A percentile compares a stretch with the other conserved stretches of the same genome.
Evolutionary conservation across 1,140 invertebrate genomes (phyloP).

Genomic region (Sitophilus oryzae): DNA sequence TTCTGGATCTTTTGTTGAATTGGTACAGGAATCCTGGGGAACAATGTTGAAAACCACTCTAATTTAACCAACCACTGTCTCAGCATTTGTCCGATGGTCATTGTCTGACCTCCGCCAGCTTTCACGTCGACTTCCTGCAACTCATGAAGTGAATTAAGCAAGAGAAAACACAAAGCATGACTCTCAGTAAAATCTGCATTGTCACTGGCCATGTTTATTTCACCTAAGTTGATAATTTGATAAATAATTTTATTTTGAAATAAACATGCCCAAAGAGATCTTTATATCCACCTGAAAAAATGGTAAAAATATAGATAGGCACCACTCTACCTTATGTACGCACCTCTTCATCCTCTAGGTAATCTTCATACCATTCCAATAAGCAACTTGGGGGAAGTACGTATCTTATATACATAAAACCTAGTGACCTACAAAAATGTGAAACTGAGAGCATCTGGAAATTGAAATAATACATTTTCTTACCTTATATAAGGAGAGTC

Average conservation of each 20-base stretch:
- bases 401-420: conserved; percentile 76
- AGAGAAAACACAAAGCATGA: not conserved
- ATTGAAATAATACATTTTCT: not conserved
- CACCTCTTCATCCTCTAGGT: conserved; percentile 92
- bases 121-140: conserved; percentile 88
- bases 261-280: too few species aligned
- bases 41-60: conserved; percentile 97
- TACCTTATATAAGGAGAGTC: conserved; percentile 91
- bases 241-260: too few species aligned
- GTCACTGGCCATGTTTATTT: too few species aligned
- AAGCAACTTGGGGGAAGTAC: conserved; percentile 93
- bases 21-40: conserved; percentile 98
- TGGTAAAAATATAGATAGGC: conserved; percentile 25
- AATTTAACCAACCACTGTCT: conserved; percentile 92
- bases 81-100: conserved; percentile 91
- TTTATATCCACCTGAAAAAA: conserved; percentile 16
- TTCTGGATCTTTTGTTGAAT: conserved; percentile 89
- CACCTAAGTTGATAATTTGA: too few species aligned
- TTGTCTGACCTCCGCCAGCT: conserved; percentile 90
- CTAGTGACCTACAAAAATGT: conserved; percentile 64
- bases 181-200: too few species aligned
- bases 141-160: conserved; percentile 7
- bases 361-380: conserved; percentile 95
- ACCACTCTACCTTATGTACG: conserved; percentile 43
- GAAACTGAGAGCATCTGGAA: not conserved